Base-by-base conservation (phyloP, 1,140 invertebrate species). In the Macrotrachela quadricornifera region DNA sequence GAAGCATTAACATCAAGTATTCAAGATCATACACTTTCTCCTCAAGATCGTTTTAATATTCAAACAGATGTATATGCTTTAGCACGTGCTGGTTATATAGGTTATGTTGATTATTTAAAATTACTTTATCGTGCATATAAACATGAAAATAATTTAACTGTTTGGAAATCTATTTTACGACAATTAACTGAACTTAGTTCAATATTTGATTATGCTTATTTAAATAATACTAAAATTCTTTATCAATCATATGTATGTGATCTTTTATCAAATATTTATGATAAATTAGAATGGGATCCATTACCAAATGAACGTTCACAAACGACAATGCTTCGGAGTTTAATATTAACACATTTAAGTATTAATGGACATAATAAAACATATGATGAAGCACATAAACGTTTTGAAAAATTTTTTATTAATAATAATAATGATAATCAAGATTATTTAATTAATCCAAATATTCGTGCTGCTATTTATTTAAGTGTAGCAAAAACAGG, bases 271-370 rank as follows among this genome's bases (percentile, higher is more conserved):
- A 36, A 46, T 0, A 46, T 49, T 45, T 43, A 44, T 11, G 48
- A 18, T 13, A 42, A 46, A 38, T 37, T 54, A 6, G 40, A 18
- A 6, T 54, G 53, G 46, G 41, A 54, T 14, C 30, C 38, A 30
- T 37, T 44, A 9, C 13, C 30, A 38, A 44, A 37, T 10, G 53
- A 54, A 49, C 36, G 46, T 39, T 39, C 40, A 9, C 12, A 88
- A 46, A 78, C 82, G 55, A 83, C 81, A 0, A 73, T 95, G 58
- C 71, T 95, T 17, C 73, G 88, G 48, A 79, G 80, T 54, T 71
- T 94, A 30, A 78, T 92, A 3, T 68, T 95, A 12, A 76, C 77
- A 15, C 76, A 80, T 46, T 77, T 95, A 67, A 83, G 82, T 10
- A 76, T 77, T 40, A 79, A 81, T 60, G 80, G 81, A 52, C 82